These are phyloP conservation scores for Sphaerodactylus townsendi DNA, from an alignment of 2,113 vertebrate genomes.

Conservation along the genomic window DNA sequence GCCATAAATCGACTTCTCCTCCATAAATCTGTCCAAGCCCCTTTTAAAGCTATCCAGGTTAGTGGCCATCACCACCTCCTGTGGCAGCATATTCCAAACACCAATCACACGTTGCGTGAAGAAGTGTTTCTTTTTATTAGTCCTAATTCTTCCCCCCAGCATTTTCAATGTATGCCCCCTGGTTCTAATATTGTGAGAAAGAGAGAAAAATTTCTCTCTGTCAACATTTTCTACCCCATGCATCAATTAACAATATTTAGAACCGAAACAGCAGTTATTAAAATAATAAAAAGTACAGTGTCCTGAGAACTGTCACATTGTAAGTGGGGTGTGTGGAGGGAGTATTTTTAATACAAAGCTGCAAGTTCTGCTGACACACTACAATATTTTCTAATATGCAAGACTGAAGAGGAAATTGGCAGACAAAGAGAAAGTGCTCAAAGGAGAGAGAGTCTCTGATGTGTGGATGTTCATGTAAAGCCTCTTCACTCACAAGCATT, in stretches of 20 bases:
- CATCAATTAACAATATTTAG: neutral
- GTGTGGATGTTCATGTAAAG: neutral
- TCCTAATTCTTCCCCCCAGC: too few relatives aligned
- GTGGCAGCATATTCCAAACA: too few relatives aligned
- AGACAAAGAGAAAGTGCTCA: neutral
- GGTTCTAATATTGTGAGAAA: too few relatives aligned
- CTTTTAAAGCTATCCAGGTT: too few relatives aligned
- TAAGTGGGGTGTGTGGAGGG: neutral
- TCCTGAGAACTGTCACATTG: neutral
- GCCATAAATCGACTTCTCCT: too few relatives aligned
- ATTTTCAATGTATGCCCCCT: too few relatives aligned
- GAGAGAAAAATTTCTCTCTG: too few relatives aligned
- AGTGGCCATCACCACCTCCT: too few relatives aligned
- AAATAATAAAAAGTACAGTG: neutral
- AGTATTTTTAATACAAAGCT: neutral
- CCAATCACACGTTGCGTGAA: too few relatives aligned
- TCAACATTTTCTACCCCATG: too few relatives aligned
- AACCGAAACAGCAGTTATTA: neutral
- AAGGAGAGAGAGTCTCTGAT: neutral
- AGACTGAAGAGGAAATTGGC: conserved; percentile 15
- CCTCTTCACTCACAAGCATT: neutral
- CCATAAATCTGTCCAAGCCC: too few relatives aligned
- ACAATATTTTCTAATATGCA: neutral
- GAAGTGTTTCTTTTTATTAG: too few relatives aligned
- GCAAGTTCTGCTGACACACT: neutral